phyloP scores from a whole-genome alignment of 2,113 vertebrate genomes.

The Chionodraco myersi region DNA sequence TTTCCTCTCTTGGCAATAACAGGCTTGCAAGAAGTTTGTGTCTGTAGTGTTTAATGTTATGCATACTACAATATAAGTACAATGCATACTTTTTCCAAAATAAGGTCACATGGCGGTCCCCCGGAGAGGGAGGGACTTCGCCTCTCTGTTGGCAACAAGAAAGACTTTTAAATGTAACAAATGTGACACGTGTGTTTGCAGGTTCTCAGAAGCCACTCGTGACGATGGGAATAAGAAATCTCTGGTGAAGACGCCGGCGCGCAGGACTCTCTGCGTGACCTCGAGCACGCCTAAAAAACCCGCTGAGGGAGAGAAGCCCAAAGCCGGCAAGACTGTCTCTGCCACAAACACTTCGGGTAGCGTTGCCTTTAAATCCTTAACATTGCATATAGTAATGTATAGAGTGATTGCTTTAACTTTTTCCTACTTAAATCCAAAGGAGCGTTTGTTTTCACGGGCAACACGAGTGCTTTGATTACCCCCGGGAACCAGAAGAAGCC shows the following conservation, averaged over 20 bases:
- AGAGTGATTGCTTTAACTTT: neutral
- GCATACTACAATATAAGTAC: too few species aligned
- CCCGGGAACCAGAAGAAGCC: constrained; percentile 85
- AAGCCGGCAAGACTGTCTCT: constrained; percentile 22
- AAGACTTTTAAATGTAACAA: too few species aligned
- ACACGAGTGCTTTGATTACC: constrained; percentile 73
- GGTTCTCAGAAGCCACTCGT: constrained; percentile 90
- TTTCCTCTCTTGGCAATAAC: too few species aligned
- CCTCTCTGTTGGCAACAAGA: too few species aligned
- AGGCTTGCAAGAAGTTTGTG: too few species aligned
- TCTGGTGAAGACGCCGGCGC: constrained; percentile 91
- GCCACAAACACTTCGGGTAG: constrained; percentile 72
- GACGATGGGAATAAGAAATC: constrained; percentile 92
- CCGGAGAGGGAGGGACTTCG: too few species aligned
- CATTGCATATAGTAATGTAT: neutral
- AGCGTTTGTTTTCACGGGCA: constrained; percentile 84
- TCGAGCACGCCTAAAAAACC: constrained; percentile 64
- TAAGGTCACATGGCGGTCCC: too few species aligned
- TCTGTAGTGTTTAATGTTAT: too few species aligned
- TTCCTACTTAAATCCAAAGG: constrained; percentile 65
- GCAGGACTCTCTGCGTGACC: constrained; percentile 82
- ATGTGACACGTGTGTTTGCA: constrained; percentile 52
- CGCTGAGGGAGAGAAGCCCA: constrained; percentile 31
- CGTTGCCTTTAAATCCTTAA: neutral
- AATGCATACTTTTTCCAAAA: too few species aligned